Percentiles rank a stretch among this genome's conserved stretches.
Evolutionary conservation across 1,140 invertebrate species (phyloP).

Genomic region (Contarinia nasturtii): DNA sequence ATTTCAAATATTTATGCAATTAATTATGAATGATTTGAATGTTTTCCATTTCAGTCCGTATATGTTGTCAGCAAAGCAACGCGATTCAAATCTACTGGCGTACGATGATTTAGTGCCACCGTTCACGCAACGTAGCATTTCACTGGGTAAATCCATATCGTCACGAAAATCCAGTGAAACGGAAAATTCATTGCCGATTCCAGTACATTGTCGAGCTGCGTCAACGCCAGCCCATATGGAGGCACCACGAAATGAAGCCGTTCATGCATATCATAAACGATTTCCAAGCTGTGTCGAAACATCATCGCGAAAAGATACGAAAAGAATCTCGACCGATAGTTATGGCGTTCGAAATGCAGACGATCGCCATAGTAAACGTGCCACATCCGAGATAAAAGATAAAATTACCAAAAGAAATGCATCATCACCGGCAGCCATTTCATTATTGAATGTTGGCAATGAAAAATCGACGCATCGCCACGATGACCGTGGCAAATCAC

Average conservation of each 20-base stretch:
- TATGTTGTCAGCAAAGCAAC: too few species aligned
- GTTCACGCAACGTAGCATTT: too few species aligned
- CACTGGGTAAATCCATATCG: too few species aligned
- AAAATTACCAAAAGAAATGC: constrained; percentile 13
- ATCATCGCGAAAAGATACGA: neutral
- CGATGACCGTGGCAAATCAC: too few species aligned
- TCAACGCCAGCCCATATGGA: constrained; percentile 22
- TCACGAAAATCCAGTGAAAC: too few species aligned
- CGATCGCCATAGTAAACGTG: constrained; percentile 13
- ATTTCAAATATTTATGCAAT: neutral
- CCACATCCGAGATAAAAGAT: constrained; percentile 15
- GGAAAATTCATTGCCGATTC: constrained; percentile 12
- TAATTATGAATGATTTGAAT: too few species aligned
- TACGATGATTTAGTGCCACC: too few species aligned
- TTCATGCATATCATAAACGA: constrained; percentile 7
- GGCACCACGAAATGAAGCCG: constrained; percentile 2
- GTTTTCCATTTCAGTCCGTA: too few species aligned
- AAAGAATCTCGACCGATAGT: constrained; percentile 1
- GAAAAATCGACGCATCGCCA: too few species aligned
- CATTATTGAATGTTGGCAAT: constrained; percentile 5
- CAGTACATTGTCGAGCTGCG: constrained; percentile 18
- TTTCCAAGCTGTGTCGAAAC: constrained; percentile 8
- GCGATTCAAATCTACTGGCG: too few species aligned
- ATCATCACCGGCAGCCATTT: too few species aligned
- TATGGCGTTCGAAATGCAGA: neutral